A percentile compares a stretch with the other conserved stretches of the same genome.
Conservation (phyloP, 2,888 invertebrate genomes). For the Acronicta alni region DNA sequence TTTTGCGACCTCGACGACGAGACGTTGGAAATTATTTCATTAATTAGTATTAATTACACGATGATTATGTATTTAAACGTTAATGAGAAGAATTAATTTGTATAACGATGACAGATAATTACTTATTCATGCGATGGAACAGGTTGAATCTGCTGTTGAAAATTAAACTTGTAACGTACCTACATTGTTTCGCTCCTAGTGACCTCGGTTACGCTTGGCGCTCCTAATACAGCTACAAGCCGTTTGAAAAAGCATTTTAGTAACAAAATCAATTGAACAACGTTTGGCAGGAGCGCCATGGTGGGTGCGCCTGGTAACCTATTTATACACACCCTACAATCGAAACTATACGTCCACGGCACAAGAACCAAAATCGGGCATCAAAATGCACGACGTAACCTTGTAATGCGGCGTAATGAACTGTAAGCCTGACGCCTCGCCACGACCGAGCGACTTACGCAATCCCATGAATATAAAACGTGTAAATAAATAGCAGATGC, state of each 20-base stretch:
- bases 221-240: slow-evolving; percentile 53
- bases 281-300: slow-evolving; percentile 76
- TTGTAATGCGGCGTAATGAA: slow-evolving; percentile 82
- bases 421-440: slow-evolving; percentile 80
- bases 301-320: slow-evolving; percentile 79
- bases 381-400: slow-evolving; percentile 57
- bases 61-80: slow-evolving; percentile 36
- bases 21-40: slow-evolving; percentile 31
- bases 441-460: slow-evolving; percentile 77
- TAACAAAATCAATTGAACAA: slow-evolving; percentile 80
- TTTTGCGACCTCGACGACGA: slow-evolving; percentile 8
- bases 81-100: slow-evolving; percentile 41
- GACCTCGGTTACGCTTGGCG: slow-evolving; percentile 26
- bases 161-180: slow-evolving; percentile 10
- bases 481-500: slow-evolving; percentile 90
- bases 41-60: slow-evolving; percentile 40
- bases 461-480: slow-evolving; percentile 88
- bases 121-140: slow-evolving; percentile 40
- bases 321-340: slow-evolving; percentile 39
- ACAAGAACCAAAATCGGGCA: slow-evolving; percentile 64
- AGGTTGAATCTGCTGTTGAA: slow-evolving; percentile 14
- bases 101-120: slow-evolving; percentile 31
- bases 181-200: slow-evolving; percentile 15
- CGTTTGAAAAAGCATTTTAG: slow-evolving; percentile 68
- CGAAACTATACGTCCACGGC: slow-evolving; percentile 49